phyloP scores from a whole-genome alignment of 1,140 invertebrate species.

The Neodiprion virginianus region DNA sequence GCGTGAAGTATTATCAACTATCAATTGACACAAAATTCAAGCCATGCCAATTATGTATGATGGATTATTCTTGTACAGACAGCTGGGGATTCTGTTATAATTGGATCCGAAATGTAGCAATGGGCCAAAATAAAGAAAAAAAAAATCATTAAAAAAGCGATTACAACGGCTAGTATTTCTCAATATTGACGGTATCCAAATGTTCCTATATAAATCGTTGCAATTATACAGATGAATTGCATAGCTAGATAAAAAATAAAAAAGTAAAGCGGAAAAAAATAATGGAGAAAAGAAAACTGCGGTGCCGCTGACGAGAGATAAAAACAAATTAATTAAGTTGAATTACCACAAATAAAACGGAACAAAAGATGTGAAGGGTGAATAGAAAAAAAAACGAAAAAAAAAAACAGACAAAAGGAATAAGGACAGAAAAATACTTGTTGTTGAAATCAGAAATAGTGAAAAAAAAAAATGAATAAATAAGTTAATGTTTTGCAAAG shows the following conservation, averaged over 20 bases:
- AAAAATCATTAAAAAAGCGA: neutral
- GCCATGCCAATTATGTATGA: neutral
- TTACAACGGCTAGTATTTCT: conserved; percentile 11
- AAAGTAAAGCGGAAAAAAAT: no score
- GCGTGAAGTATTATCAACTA: no score
- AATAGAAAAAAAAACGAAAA: neutral
- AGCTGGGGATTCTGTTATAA: neutral
- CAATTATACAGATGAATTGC: conserved; percentile 1
- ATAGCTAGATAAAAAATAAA: neutral
- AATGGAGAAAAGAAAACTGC: neutral
- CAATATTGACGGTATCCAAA: conserved; percentile 11
- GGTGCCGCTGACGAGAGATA: neutral
- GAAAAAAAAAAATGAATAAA: neutral
- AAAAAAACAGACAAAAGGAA: neutral
- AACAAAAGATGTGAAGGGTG: neutral
- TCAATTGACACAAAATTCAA: neutral
- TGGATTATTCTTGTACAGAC: neutral
- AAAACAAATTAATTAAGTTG: neutral
- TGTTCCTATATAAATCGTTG: conserved; percentile 11
- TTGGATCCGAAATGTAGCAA: neutral
- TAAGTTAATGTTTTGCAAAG: neutral
- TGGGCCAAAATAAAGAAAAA: neutral
- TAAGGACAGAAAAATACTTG: conserved; percentile 8
- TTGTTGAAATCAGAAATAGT: neutral
- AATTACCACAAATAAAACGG: neutral